These are phyloP conservation scores for Platycheirus rosarum DNA, from an alignment of 2,888 invertebrate species.

Conservation along the genomic window DNA sequence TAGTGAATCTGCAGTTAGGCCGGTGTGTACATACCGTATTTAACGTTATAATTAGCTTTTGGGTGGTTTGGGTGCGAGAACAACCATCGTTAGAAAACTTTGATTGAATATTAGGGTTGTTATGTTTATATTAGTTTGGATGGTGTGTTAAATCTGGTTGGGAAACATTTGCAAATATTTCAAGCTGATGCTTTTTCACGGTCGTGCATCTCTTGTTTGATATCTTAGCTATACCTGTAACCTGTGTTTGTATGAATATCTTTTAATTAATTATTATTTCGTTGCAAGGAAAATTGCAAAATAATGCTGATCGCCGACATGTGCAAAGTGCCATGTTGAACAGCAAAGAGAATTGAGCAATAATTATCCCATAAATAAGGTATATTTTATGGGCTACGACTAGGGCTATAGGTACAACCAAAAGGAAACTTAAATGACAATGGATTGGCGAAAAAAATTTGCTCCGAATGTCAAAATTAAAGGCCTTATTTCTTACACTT, in stretches of 20 bases:
- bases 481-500: too few relatives aligned
- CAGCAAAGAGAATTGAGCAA: slow-evolving; percentile 41
- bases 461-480: too few relatives aligned
- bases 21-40: slow-evolving; percentile 15
- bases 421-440: too few relatives aligned
- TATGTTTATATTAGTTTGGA: neutral
- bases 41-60: neutral
- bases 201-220: neutral
- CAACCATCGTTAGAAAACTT: slow-evolving; percentile 21
- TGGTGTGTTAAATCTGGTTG: slow-evolving; percentile 43
- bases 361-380: slow-evolving; percentile 28
- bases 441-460: too few relatives aligned
- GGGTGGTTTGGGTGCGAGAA: neutral
- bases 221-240: slow-evolving; percentile 1
- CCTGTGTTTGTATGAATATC: neutral
- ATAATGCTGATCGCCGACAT: slow-evolving; percentile 56
- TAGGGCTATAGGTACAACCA: too few relatives aligned
- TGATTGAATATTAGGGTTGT: slow-evolving; percentile 44
- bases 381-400: neutral
- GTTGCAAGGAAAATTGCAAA: slow-evolving; percentile 66
- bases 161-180: slow-evolving; percentile 58
- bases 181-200: slow-evolving; percentile 45
- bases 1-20: slow-evolving; percentile 43
- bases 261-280: slow-evolving; percentile 65
- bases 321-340: slow-evolving; percentile 57